Conservation (phyloP, 2,888 invertebrate species). For the Heliconius hortense region DNA sequence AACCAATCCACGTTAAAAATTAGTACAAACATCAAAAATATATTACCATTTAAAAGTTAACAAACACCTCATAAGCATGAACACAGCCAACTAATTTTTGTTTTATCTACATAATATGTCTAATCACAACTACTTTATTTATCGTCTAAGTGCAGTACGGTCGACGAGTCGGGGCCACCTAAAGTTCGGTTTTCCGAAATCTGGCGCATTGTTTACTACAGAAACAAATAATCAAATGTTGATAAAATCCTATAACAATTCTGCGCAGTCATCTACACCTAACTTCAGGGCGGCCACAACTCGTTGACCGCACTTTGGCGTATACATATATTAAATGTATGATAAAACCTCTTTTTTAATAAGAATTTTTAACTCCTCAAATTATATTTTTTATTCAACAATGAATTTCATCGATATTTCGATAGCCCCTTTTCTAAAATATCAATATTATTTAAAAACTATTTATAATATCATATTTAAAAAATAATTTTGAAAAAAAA, state of each 20-base stretch:
- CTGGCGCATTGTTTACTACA: not conserved
- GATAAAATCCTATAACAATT: not conserved
- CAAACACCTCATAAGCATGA: not conserved
- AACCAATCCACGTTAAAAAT: not conserved
- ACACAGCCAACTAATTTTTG: conserved; percentile 6
- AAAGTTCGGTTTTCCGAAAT: not conserved
- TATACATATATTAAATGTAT: not conserved
- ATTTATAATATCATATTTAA: not conserved
- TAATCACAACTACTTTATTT: conserved; percentile 24
- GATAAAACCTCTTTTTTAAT: not conserved
- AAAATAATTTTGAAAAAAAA: not conserved
- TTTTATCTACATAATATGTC: not conserved
- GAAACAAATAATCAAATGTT: not conserved
- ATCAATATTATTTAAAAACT: not conserved
- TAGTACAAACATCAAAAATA: not conserved
- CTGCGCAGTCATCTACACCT: no score
- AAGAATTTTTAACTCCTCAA: not conserved
- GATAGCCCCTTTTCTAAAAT: not conserved
- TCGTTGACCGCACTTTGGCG: not conserved
- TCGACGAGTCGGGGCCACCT: not conserved
- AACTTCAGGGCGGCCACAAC: no score
- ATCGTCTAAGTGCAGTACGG: not conserved
- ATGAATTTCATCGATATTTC: not conserved
- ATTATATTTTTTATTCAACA: not conserved
- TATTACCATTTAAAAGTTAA: conserved; percentile 4